Base-by-base conservation (phyloP, 2,888 invertebrate genomes). In the Creontiades dilutus region DNA sequence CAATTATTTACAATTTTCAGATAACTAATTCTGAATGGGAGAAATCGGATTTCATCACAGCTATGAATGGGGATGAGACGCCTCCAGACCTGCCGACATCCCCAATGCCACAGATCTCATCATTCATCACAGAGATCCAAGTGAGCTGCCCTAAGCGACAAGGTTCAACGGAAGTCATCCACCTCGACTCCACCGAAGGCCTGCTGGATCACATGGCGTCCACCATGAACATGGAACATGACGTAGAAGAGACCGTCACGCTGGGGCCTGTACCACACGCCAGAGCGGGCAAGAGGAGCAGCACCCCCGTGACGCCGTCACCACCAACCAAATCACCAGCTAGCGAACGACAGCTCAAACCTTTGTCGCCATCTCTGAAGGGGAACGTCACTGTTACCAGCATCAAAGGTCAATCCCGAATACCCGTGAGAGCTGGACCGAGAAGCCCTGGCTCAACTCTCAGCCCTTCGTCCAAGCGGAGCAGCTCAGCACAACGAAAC, bases 91-190 rank as follows among this genome's bases (percentile, higher is more conserved):
- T 94, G 0, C 93, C 94, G 0, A 93, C 92, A 11, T 93, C 94
- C 0, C 93, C 94, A 0, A 92, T 93, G 91, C 93, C 93, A 48
- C 91, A 92, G 91, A 90, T 92, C 80, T 91, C 92, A 52, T 95
- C 95, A 46, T 96, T 96, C 92, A 94, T 96, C 52, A 96, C 96
- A 68, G 96, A 96, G 93, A 96, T 96, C 90, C 96, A 96, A 93
- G 93, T 95, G 0, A 92, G 93, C 1, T 93, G 92, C 61, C 92
- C 92, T 13, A 93, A 92, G 23, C 92, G 92, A 9, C 23, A 81
- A 12, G 76, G 78, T n/a, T 57, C 86, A 14, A 85, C 84, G 19
- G 90, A 90, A 80, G 90, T 90, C 11, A 85, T 91, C 80, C 90
- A 90, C 86, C 89, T 90, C 23, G 91, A 91, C 81, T 86, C 84